Base-by-base conservation (phyloP, 2,888 invertebrate species). In the Macropis europaea region DNA sequence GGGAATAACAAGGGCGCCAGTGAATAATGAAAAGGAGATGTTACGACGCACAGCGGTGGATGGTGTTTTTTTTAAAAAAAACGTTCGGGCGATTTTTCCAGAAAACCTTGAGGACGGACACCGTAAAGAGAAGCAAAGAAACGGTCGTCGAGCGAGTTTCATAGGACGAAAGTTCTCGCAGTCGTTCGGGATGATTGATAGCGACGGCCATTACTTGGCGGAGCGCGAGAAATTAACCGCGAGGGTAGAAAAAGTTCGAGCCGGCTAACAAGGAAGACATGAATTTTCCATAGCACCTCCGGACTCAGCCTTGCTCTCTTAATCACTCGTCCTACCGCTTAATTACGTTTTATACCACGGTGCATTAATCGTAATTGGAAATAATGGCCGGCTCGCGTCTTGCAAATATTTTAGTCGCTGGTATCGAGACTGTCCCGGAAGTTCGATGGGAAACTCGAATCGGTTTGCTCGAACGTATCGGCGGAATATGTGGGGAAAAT, bases 281-380 rank as follows among this genome's bases (percentile, higher is more conserved):
- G 61, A 62, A 68, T 68, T 62, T 62, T 48, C 61, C 48, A 54
- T 48, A 40, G 26, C 26, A 11, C 15, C 40, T 9, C 15, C 9
- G 24, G 36, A 32, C 15, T 30, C 30, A 19, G 13, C 53, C n/a
- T 36, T 45, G 6, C 9, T 15, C 30, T 2, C 48, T 68, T 68
- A 48, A 67, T 61, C 48, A 48, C 47, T 48, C 52, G 30, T 7
- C 22, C 47, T n/a, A 26, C 47, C 32, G 15, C 26, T 61, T 67
- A 42, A 62, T 68, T 54, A 62, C 42, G 28, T 19, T 54, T 61
- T 54, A 42, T 42, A 43, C 28, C 36, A 13, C 30, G 15, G 22
- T 9, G 22, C 43, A 36, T 68, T 62, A 56, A 43, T 28, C 7
- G 22, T 68, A 56, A 56, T 56, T 62, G 48, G 22, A 42, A 56